Evolutionary conservation across 2,113 vertebrate genomes (phyloP).

Genomic region (Malurus alboscapulatus): DNA sequence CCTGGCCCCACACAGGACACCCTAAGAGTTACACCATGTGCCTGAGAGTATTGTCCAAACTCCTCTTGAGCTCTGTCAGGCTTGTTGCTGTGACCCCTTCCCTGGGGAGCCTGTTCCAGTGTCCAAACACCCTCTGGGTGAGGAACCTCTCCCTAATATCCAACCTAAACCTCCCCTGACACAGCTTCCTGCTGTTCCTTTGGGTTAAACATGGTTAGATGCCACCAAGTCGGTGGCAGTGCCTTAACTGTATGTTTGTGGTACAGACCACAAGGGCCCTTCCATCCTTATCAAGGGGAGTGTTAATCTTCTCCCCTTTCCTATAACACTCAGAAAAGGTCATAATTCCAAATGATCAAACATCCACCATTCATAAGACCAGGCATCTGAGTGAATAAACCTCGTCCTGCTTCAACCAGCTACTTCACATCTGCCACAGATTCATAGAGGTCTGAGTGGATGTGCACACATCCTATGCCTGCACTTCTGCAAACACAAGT

Average conservation of each 20-base stretch:
- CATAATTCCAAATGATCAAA: background rate
- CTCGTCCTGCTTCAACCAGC: background rate
- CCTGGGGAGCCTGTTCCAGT: background rate
- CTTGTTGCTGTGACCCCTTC: background rate
- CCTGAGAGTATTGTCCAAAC: background rate
- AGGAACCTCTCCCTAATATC: background rate
- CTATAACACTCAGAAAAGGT: slow-evolving; percentile 3
- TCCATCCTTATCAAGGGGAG: slow-evolving; percentile 92
- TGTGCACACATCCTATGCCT: background rate
- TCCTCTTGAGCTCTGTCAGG: background rate
- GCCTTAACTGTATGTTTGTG: slow-evolving; percentile 91
- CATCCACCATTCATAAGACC: background rate
- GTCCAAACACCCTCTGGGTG: accelerated
- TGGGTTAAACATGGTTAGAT: slow-evolving; percentile 87
- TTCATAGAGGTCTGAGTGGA: background rate
- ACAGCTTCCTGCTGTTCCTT: background rate
- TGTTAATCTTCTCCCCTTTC: slow-evolving; percentile 95
- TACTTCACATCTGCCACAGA: background rate
- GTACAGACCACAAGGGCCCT: slow-evolving; percentile 76
- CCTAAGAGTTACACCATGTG: background rate
- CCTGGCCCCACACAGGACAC: background rate
- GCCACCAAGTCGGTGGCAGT: slow-evolving; percentile 92
- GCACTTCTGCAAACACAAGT: background rate
- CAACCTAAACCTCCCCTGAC: background rate
- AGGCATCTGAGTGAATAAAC: background rate